Conservation (phyloP, 1,140 invertebrate species). For the Lasioglossum albipes region DNA sequence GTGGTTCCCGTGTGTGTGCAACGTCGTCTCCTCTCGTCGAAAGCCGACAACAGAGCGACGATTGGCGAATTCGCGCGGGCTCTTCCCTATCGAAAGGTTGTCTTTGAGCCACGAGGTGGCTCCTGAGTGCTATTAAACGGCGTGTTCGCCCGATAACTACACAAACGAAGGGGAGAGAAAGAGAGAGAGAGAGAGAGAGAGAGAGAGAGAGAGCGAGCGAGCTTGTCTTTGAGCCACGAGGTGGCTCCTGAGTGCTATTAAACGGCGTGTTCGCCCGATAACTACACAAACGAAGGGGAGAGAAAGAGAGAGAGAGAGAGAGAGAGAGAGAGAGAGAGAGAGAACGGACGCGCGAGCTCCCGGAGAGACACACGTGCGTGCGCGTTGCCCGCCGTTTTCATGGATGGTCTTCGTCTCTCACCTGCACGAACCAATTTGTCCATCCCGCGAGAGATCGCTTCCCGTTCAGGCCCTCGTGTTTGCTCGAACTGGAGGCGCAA, state of each 20-base stretch:
- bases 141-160: background rate
- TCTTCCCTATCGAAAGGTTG: constrained; percentile 18
- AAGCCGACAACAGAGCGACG: constrained; percentile 26
- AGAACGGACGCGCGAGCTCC: background rate
- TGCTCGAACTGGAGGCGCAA: constrained; percentile 17
- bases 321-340: too few species aligned
- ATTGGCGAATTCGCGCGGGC: constrained; percentile 24
- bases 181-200: too few species aligned
- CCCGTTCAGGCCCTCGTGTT: background rate
- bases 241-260: constrained; percentile 12
- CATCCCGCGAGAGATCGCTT: constrained; percentile 2
- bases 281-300: too few species aligned
- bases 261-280: constrained; percentile 4
- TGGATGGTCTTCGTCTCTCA: constrained; percentile 11
- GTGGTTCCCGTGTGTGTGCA: constrained; percentile 16
- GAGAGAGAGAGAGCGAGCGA: too few species aligned
- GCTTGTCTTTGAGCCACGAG: constrained; percentile 3
- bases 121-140: constrained; percentile 9
- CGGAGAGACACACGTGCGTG: background rate
- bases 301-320: too few species aligned
- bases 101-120: constrained; percentile 3
- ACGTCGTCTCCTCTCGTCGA: background rate
- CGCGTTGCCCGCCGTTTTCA: too few species aligned
- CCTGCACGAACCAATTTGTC: constrained; percentile 18
- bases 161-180: too few species aligned